Base-by-base conservation (phyloP, 37 sponge, comb jelly and placozoan genomes). In the Tethya wilhelma region DNA sequence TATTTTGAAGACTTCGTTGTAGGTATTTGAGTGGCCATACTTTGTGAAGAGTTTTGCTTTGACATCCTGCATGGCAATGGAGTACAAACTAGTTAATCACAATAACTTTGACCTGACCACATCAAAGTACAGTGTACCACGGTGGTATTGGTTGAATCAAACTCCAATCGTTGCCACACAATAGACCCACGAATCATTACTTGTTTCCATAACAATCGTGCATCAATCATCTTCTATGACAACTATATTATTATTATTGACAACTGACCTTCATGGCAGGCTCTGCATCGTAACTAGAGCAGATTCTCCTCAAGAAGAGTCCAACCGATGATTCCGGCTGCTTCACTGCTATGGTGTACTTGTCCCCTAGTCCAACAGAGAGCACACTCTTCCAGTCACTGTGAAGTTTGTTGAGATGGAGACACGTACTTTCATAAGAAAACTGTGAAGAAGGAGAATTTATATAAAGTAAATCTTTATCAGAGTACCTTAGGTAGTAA, bases 261-360 rank as follows among this genome's bases (percentile, higher is more conserved):
- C 41, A 22, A 43, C 49, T 44, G 30, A 87, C 88, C 64, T 80
- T 56, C 1, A 69, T 71, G 6, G 80, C 36, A 28, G 44, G 20
- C 40, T 59, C 42, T n/a, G 32, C 25, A 55, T 83, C 58, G 42
- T 74, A 44, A 2, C 36, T 23, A 7, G 63, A 37, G 31, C 68
- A 65, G 34, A 80, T 69, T 56, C 62, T 84, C 43, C 73, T 75
- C 28, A 90, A 67, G 59, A 76, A 90, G 36, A 80, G 70, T 0
- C 59, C 71, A 3, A 90, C 74, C 26, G 86, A 72, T 11, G 90
- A 79, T 56, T 90, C 79, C 29, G 84, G 70, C 59, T 90, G 90
- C 22, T 44, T 74, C 41, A 79, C 57, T 6, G 79, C 79, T 32
- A 69, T 40, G 9, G 39, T 34, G 77, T 84, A 59, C 40, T 80